phyloP scores from a whole-genome alignment of 2,888 invertebrate genomes.

The Argyra leucocephala region DNA sequence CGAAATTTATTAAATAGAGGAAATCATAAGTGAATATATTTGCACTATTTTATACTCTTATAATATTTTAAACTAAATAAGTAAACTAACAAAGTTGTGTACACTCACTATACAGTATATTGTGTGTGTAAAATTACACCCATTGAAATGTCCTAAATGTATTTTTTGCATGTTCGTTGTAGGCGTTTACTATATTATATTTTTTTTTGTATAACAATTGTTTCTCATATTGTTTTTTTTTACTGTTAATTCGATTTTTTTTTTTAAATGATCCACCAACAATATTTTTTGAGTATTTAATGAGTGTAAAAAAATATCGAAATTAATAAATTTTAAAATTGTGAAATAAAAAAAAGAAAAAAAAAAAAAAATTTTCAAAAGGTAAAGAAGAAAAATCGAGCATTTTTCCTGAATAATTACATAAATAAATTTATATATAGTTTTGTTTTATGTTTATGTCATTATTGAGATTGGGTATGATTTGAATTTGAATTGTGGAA shows the following conservation, averaged over 20 bases:
- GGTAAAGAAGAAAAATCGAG: too few species aligned
- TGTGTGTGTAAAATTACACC: too few species aligned
- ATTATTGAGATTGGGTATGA: too few species aligned
- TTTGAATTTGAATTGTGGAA: too few species aligned
- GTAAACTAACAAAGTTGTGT: too few species aligned
- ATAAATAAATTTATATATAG: too few species aligned
- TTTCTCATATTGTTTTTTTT: background rate
- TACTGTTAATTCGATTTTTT: background rate
- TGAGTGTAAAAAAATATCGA: background rate
- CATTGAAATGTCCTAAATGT: background rate
- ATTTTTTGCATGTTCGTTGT: background rate
- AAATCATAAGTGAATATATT: background rate
- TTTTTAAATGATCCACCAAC: background rate
- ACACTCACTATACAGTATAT: too few species aligned
- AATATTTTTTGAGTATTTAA: background rate
- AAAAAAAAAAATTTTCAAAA: too few species aligned
- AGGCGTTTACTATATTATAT: background rate
- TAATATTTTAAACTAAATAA: too few species aligned
- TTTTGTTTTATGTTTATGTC: too few species aligned
- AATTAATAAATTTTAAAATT: background rate
- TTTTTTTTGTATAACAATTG: background rate
- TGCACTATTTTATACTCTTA: slow-evolving; percentile 1
- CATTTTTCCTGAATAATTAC: too few species aligned
- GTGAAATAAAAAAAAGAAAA: background rate
- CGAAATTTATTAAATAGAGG: background rate